These are phyloP conservation scores for Syrphus vitripennis DNA, from an alignment of 2,888 invertebrate genomes.

Conservation along the genomic window DNA sequence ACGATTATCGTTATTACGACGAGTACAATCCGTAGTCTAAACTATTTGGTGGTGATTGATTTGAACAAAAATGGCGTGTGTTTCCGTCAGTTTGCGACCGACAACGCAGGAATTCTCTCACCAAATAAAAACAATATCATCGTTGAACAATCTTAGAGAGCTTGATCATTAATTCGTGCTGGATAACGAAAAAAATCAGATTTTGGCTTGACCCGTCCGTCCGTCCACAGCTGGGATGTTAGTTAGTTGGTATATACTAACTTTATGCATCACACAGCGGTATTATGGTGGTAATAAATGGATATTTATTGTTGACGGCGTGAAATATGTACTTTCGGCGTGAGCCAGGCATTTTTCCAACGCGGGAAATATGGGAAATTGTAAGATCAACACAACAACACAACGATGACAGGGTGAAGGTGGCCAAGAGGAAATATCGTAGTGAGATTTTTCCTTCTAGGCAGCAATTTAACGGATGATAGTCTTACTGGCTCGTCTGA, in stretches of 20 bases:
- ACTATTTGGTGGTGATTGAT: constrained; percentile 52
- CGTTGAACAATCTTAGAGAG: constrained; percentile 45
- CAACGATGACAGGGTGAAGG: not conserved
- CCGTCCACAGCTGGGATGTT: constrained; percentile 8
- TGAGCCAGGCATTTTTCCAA: constrained; percentile 59
- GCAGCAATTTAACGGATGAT: constrained; percentile 47
- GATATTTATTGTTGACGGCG: constrained; percentile 67
- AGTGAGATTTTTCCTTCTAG: constrained; percentile 54
- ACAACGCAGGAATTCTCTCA: constrained; percentile 13
- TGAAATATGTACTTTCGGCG: constrained; percentile 71
- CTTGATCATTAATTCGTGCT: constrained; percentile 53
- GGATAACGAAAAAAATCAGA: constrained; percentile 36
- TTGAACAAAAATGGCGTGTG: constrained; percentile 50
- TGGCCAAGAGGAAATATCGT: constrained; percentile 3
- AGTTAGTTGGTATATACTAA: not conserved
- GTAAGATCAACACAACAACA: not conserved
- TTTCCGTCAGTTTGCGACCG: constrained; percentile 52
- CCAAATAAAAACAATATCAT: constrained; percentile 44
- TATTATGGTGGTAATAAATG: constrained; percentile 52
- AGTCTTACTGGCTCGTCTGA: constrained; percentile 31
- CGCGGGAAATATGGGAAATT: constrained; percentile 60
- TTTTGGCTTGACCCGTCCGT: constrained; percentile 46
- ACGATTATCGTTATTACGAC: constrained; percentile 32
- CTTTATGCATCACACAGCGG: not conserved
- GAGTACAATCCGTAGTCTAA: too few relatives aligned